These are phyloP conservation scores for Pelecanoides urinatrix DNA, from an alignment of 2,113 vertebrate genomes.

Conservation along the genomic window DNA sequence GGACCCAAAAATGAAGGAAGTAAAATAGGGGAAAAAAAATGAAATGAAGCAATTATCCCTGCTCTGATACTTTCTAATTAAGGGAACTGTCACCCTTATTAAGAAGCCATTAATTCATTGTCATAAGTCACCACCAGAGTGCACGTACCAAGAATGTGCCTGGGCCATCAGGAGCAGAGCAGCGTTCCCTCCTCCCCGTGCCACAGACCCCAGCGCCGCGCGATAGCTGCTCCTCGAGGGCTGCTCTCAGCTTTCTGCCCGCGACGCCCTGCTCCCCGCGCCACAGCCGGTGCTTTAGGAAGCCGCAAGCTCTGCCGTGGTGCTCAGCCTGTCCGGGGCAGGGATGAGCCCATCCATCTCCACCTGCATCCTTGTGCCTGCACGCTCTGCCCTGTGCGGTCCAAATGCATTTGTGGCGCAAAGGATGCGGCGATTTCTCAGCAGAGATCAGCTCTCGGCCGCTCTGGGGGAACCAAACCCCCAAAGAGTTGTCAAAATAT, in stretches of 20 bases:
- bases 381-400: rapidly evolving
- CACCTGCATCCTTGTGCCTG: background rate
- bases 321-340: background rate
- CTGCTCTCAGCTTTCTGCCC: background rate
- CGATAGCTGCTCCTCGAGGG: rapidly evolving
- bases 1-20: background rate
- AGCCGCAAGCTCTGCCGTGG: rapidly evolving
- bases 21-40: background rate
- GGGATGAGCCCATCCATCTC: background rate
- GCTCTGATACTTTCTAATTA: slow-evolving; percentile 52
- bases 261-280: rapidly evolving
- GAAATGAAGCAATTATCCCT: slow-evolving; percentile 36
- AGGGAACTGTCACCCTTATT: slow-evolving; percentile 39
- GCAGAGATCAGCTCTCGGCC: background rate
- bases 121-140: background rate
- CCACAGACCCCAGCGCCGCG: rapidly evolving
- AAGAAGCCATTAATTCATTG: slow-evolving; percentile 28
- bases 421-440: background rate
- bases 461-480: background rate
- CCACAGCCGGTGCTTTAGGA: background rate
- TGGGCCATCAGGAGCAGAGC: background rate
- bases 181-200: rapidly evolving
- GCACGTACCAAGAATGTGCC: background rate
- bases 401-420: background rate
- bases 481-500: background rate